Conservation (phyloP, 2,888 invertebrate genomes). For the Eristalis arbustorum region DNA sequence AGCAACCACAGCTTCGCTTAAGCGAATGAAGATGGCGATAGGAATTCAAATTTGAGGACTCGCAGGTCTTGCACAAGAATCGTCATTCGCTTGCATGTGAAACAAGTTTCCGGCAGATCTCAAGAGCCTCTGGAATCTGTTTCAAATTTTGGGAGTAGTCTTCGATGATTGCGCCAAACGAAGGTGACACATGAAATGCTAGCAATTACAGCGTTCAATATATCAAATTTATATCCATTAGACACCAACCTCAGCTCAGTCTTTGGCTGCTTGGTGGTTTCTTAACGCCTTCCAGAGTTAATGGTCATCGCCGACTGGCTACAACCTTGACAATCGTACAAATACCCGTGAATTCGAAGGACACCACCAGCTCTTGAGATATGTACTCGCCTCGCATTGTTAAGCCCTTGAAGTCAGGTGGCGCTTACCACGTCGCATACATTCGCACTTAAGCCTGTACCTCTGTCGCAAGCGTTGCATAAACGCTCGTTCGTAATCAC, state of each 20-base stretch:
- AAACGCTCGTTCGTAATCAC: conserved; percentile 28
- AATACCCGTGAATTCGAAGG: not conserved
- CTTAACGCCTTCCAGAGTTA: too few relatives aligned
- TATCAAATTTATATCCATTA: too few relatives aligned
- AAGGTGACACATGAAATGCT: too few relatives aligned
- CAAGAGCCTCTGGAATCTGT: too few relatives aligned
- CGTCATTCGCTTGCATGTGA: too few relatives aligned
- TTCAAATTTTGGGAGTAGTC: too few relatives aligned
- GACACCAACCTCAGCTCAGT: too few relatives aligned
- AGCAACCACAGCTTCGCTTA: not conserved
- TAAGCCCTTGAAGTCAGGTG: not conserved
- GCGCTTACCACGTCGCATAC: not conserved
- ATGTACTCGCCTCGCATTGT: not conserved
- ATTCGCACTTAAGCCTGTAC: not conserved
- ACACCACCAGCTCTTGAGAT: not conserved
- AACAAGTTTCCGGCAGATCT: too few relatives aligned
- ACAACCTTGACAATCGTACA: not conserved
- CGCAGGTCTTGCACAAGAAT: too few relatives aligned
- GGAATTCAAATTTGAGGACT: not conserved
- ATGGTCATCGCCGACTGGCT: not conserved
- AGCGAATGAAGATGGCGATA: not conserved
- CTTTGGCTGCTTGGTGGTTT: too few relatives aligned
- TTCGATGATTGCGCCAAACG: too few relatives aligned
- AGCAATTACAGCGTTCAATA: too few relatives aligned
- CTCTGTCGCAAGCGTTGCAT: conserved; percentile 32